Conservation (phyloP, 2,113 vertebrate genomes). For the Echinops telfairi region DNA sequence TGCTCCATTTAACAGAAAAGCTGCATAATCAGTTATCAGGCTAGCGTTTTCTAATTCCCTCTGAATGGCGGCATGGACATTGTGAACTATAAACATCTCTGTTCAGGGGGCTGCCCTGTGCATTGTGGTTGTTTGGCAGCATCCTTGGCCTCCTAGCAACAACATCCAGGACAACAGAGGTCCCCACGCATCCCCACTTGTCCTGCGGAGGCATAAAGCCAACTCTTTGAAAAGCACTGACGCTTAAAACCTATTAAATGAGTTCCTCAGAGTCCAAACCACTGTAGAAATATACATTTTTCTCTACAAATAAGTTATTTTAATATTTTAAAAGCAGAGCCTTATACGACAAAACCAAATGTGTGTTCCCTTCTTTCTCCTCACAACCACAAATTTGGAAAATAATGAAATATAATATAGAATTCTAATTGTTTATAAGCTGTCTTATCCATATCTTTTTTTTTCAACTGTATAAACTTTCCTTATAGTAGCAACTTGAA, state of each 20-base stretch:
- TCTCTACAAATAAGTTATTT: neutral
- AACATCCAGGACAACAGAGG: neutral
- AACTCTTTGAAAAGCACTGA: neutral
- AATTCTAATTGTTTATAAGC: neutral
- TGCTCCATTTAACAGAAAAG: neutral
- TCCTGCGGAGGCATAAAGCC: neutral
- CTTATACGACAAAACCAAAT: neutral
- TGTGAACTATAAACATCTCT: neutral
- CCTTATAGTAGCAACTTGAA: neutral
- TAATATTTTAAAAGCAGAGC: neutral
- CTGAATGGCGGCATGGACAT: neutral
- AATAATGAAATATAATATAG: neutral
- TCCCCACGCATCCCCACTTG: neutral
- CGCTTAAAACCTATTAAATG: neutral
- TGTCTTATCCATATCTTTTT: neutral
- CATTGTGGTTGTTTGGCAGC: fast-evolving
- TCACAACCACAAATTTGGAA: neutral
- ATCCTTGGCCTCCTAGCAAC: neutral
- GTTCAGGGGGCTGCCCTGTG: neutral
- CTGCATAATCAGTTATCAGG: neutral
- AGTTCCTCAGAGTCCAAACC: neutral
- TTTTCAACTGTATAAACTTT: neutral
- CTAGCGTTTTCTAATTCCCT: neutral
- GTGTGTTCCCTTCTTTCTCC: neutral
- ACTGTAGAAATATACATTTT: neutral